phyloP scores from a whole-genome alignment of 2,113 vertebrate genomes.

The Tricholaema leucomelas region DNA sequence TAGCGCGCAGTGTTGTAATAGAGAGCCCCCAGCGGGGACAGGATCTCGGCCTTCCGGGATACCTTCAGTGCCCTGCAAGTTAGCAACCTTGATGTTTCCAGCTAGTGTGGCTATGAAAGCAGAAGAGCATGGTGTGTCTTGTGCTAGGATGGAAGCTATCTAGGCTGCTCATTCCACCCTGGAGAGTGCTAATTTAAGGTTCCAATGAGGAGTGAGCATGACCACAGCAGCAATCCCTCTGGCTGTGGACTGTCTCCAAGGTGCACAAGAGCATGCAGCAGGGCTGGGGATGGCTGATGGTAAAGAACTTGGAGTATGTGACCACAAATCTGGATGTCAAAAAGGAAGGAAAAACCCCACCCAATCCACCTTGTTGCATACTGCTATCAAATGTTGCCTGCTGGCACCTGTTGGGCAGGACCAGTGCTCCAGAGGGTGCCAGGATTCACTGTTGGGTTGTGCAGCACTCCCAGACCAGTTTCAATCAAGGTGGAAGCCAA shows the following conservation, averaged over 20 bases:
- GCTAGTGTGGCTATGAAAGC: background rate
- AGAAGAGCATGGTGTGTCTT: rapidly evolving
- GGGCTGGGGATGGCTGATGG: background rate
- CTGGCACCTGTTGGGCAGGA: background rate
- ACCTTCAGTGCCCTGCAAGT: slow-evolving; percentile 86
- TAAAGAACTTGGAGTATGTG: background rate
- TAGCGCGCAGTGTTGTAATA: slow-evolving; percentile 95
- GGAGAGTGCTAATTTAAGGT: background rate
- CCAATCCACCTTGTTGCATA: background rate
- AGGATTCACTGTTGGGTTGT: background rate
- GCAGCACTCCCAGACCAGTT: background rate
- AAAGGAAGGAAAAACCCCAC: background rate
- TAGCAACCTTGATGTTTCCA: background rate
- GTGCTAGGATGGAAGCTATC: background rate
- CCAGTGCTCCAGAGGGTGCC: background rate
- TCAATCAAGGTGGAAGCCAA: background rate
- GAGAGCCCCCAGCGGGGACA: slow-evolving; percentile 90
- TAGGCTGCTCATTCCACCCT: background rate
- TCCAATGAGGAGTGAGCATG: background rate
- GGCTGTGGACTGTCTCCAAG: background rate
- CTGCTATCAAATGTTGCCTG: background rate
- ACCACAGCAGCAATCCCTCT: background rate
- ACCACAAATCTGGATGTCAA: background rate
- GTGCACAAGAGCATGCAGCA: rapidly evolving
- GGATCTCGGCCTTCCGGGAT: slow-evolving; percentile 84